Evolutionary conservation across 2,888 invertebrate species (phyloP).

Genomic region (Artemia sinica): DNA sequence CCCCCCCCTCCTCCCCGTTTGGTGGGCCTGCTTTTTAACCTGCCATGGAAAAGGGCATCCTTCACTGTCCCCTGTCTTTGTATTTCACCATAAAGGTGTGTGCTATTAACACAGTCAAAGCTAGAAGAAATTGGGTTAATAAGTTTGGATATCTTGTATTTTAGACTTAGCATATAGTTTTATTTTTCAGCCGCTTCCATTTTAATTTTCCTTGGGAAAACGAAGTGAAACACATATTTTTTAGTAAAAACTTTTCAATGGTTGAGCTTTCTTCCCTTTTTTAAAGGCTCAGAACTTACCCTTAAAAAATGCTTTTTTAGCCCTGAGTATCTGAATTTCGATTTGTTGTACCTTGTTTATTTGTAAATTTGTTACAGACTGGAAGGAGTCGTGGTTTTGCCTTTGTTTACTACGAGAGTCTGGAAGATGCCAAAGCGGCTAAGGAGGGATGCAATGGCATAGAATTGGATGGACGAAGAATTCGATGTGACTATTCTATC

Average conservation of each 20-base stretch:
- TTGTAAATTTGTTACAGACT: constrained; percentile 19
- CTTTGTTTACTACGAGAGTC: constrained; percentile 77
- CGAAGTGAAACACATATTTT: background rate
- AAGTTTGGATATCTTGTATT: too few species aligned
- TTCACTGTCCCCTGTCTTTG: too few species aligned
- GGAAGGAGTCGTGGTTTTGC: constrained; percentile 30
- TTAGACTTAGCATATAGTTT: too few species aligned
- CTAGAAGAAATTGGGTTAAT: too few species aligned
- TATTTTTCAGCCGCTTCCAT: too few species aligned
- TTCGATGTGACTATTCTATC: constrained; percentile 87
- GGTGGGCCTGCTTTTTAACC: too few species aligned
- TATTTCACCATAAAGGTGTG: too few species aligned
- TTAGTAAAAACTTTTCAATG: background rate
- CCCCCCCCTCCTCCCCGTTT: too few species aligned
- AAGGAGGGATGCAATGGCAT: constrained; percentile 84
- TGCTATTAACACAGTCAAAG: too few species aligned
- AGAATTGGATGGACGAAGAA: constrained; percentile 80
- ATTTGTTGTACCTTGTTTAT: background rate
- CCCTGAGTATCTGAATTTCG: too few species aligned
- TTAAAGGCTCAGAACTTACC: background rate
- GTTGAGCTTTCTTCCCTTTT: constrained; percentile 5
- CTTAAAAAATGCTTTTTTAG: background rate
- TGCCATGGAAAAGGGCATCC: too few species aligned
- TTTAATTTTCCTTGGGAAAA: too few species aligned
- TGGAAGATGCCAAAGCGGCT: constrained; percentile 76